phyloP scores from a whole-genome alignment of 53 echinoderm and acorn worm species.

The Crossaster papposus region DNA sequence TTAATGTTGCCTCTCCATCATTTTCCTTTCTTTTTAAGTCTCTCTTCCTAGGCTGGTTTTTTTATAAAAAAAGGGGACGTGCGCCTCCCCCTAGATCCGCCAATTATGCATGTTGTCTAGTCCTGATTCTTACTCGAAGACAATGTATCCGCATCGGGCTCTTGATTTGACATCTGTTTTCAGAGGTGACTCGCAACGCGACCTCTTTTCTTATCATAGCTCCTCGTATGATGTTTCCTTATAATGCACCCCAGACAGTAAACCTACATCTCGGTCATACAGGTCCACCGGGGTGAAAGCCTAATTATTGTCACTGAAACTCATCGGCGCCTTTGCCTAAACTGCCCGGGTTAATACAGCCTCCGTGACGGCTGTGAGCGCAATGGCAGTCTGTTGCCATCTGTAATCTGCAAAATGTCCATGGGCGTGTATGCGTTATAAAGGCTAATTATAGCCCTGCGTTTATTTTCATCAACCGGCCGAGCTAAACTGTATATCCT shows the following conservation, averaged over 20 bases:
- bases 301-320: background rate
- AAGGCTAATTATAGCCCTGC: background rate
- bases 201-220: background rate
- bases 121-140: no score
- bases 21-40: no score
- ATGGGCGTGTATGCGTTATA: background rate
- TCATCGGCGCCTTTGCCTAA: background rate
- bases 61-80: no score
- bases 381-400: background rate
- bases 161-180: background rate
- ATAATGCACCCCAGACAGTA: background rate
- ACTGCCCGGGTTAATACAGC: background rate
- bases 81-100: no score
- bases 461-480: background rate
- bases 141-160: background rate
- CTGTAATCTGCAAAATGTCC: background rate
- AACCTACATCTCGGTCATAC: background rate
- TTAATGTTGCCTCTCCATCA: no score
- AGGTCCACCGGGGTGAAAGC: background rate
- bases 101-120: no score
- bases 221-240: background rate
- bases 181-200: background rate
- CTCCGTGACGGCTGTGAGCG: background rate
- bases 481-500: background rate
- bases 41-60: no score